These are phyloP conservation scores for Eudasyphora cyanicolor DNA, from an alignment of 2,888 invertebrate genomes.

Conservation along the genomic window DNA sequence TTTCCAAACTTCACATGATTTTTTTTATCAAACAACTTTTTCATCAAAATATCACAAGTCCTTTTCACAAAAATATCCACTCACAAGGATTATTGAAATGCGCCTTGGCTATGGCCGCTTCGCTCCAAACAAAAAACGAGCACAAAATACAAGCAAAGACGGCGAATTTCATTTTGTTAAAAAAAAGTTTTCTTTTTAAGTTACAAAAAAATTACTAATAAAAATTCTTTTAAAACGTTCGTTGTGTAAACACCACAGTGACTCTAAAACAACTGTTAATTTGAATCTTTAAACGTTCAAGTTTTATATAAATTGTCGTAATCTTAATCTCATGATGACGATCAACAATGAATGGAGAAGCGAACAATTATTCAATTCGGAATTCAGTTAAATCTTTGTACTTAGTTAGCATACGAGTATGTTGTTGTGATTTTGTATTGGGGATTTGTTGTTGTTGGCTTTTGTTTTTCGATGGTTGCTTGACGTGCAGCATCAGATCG, in stretches of 20 bases:
- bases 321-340: background rate
- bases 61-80: conserved; percentile 51
- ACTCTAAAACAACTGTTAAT: conserved; percentile 53
- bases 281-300: conserved; percentile 25
- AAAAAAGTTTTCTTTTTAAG: too few species aligned
- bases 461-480: background rate
- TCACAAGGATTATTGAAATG: conserved; percentile 71
- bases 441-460: background rate
- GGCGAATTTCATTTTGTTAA: conserved; percentile 62
- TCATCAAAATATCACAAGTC: too few species aligned
- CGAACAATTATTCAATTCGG: background rate
- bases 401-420: too few species aligned
- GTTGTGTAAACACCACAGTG: conserved; percentile 52
- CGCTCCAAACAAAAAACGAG: conserved; percentile 42
- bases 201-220: conserved; percentile 6
- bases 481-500: too few species aligned
- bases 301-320: conserved; percentile 49
- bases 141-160: conserved; percentile 49
- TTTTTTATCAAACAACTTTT: too few species aligned
- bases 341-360: conserved; percentile 10
- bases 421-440: too few species aligned
- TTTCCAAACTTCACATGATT: too few species aligned
- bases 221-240: conserved; percentile 6
- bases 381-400: background rate
- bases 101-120: conserved; percentile 71